Evolutionary conservation across 2,797 vertebrate species (phyloP), one percentile per base, ranked within the genome.

Genomic region (Babyrousa celebensis): DNA sequence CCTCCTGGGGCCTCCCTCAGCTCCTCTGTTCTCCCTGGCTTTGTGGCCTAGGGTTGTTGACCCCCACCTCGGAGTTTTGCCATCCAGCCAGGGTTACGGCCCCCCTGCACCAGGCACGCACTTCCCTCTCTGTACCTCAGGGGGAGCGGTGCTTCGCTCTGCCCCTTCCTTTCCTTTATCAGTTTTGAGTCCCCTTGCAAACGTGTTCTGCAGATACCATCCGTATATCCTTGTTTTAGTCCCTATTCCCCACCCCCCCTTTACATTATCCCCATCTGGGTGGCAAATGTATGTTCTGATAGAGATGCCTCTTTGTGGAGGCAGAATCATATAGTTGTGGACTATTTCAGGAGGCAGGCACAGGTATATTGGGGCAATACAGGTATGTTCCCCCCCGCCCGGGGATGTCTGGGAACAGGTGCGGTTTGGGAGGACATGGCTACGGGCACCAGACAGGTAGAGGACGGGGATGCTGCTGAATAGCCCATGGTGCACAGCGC

Each of bases 121-220:
- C 3, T 0, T 4, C 12, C 52, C 67, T 48, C 36, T 17, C 0
- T 18, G 0, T 15, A 6, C 25, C 32, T 29, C 15, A 52, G 54
- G 10, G 6, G 2, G 1, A 3, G 6, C 1, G 1, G 1, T 5
- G 3, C 27, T 29, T 94, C 36, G 36, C 0, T 12, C 14, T 27
- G 25, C 17, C 43, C n/a, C 14, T 18, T n/a, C 12, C 40, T 2
- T 58, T 21, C 10, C 0, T 54, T 72, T 52, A n/a, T 75, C n/a
- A 9, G 48, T 48, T 74, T 62, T 29, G 25, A 74, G 27, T 25
- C 43, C n/a, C 23, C 5, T 18, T 16, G 68, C 36, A 43, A 18
- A 79, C 54, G 25, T 32, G 3, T 43, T n/a, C 60, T 52, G 18
- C 48, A 79, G 23, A 58, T 17, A 4, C 29, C 17, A 0, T 32